Evolutionary conservation across 2,888 invertebrate genomes (phyloP), one percentile per base, ranked within the genome.

Genomic region (Eudasyphora cyanicolor): DNA sequence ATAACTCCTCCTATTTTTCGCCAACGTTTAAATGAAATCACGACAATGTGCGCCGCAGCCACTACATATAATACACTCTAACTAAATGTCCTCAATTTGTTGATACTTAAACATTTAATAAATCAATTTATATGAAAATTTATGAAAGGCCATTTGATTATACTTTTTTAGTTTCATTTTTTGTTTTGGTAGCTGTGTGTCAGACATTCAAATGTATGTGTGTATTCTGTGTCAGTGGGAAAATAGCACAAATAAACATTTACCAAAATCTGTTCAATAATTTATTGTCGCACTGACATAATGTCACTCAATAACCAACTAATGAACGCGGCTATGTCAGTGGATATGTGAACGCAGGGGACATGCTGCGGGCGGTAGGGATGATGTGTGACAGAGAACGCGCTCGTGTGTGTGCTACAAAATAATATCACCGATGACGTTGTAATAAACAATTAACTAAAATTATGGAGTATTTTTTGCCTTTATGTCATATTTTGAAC

Each of bases 361-460:
- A n/a, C n/a, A 29, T n/a, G 54, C 27, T 10, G 24, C 7, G 6
- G 54, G 3, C 27, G 5, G 29, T 14, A 1, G 2, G 29, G 12
- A n/a, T 60, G 27, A 10, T 38, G 21, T 19, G 19, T 64, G n/a
- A n/a, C n/a, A n/a, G n/a, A n/a, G n/a, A n/a, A n/a, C n/a, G n/a
- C n/a, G n/a, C n/a, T 62, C 14, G 67, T 69, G 57, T 69, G 51
- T 77, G 35, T 60, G 17, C 32, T 54, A 76, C 64, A 21, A 67
- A 71, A 76, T 24, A 76, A 73, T 57, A 45, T 45, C 71, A 21
- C 64, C 42, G 73, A 45, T 32, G 57, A 60, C 57, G 38, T 62
- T 62, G 51, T 70, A 38, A 62, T 70, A 67, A 82, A 35, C 81
- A 76, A 73, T 77, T 82, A 77, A 71, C 29, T 60, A 76, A 57